Conservation (phyloP, 92 coral and sea anemone genomes). For the Umimayanthus chanpuru region DNA sequence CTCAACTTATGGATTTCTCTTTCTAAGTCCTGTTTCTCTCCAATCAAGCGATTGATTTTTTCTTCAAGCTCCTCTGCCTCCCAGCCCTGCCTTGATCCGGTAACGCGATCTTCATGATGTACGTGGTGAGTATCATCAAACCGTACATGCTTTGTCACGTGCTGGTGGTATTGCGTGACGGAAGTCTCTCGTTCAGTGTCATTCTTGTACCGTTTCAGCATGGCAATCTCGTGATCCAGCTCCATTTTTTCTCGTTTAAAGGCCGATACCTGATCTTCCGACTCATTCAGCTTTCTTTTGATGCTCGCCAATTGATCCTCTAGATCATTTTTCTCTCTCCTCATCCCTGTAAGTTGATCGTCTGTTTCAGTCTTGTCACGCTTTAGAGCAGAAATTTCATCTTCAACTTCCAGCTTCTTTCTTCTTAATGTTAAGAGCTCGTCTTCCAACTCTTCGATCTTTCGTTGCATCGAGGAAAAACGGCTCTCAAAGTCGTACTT, state of each 20-base stretch:
- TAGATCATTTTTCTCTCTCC: slow-evolving; percentile 67
- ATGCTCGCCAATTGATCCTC: slow-evolving; percentile 69
- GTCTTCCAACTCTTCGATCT: slow-evolving; percentile 82
- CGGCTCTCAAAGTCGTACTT: slow-evolving; percentile 71
- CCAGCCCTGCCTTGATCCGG: slow-evolving; percentile 28
- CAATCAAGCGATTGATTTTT: slow-evolving; percentile 52
- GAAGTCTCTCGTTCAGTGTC: slow-evolving; percentile 62
- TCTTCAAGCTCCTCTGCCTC: slow-evolving; percentile 58
- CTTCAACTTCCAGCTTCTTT: slow-evolving; percentile 86
- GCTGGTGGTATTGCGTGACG: slow-evolving; percentile 49
- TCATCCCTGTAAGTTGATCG: slow-evolving; percentile 67
- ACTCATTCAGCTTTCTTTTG: slow-evolving; percentile 63
- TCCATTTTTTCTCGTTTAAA: slow-evolving; percentile 78
- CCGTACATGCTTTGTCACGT: slow-evolving; percentile 40
- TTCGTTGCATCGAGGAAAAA: slow-evolving; percentile 71
- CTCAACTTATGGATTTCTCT: slow-evolving; percentile 51
- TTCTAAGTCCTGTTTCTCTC: slow-evolving; percentile 50
- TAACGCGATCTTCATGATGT: slow-evolving; percentile 31
- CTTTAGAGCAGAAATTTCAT: slow-evolving; percentile 88
- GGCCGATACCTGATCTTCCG: slow-evolving; percentile 80
- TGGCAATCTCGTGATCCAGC: slow-evolving; percentile 72
- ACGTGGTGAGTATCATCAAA: slow-evolving; percentile 40
- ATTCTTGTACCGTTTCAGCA: slow-evolving; percentile 63
- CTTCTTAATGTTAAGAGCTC: slow-evolving; percentile 80
- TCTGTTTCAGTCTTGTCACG: slow-evolving; percentile 90